phyloP scores from a whole-genome alignment of 2,797 vertebrate species.

The Prionace glauca region DNA sequence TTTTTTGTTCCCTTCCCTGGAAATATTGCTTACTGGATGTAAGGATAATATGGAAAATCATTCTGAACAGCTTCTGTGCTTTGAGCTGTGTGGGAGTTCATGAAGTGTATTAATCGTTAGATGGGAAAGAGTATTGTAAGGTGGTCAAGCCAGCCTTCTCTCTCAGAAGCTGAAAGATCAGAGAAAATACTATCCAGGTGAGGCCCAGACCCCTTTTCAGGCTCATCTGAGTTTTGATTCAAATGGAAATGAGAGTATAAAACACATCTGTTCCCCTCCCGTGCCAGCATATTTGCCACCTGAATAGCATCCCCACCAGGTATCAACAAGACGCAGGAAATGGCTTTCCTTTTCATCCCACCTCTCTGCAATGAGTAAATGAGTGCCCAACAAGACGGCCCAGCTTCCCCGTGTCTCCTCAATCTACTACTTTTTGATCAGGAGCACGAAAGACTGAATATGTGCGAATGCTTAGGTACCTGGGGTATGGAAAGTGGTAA shows the following conservation, averaged over 20 bases:
- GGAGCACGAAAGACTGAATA: slow-evolving; percentile 86
- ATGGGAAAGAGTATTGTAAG: slow-evolving; percentile 68
- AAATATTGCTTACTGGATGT: slow-evolving; percentile 72
- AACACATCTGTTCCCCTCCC: slow-evolving; percentile 94
- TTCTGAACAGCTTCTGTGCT: slow-evolving; percentile 79
- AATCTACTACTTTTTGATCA: slow-evolving; percentile 70
- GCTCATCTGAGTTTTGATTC: slow-evolving; percentile 86
- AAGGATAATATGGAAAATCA: slow-evolving; percentile 72
- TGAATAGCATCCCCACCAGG: slow-evolving; percentile 97
- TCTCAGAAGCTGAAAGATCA: slow-evolving; percentile 96
- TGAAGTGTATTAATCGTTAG: slow-evolving; percentile 82
- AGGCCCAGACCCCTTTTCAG: slow-evolving; percentile 76
- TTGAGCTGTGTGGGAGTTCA: slow-evolving; percentile 73
- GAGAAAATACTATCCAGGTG: slow-evolving; percentile 89
- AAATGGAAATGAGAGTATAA: slow-evolving; percentile 98
- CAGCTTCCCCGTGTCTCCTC: slow-evolving; percentile 50
- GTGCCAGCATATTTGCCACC: slow-evolving; percentile 87
- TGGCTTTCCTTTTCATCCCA: slow-evolving; percentile 74
- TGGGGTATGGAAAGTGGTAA: slow-evolving; percentile 95
- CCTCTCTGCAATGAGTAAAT: slow-evolving; percentile 82
- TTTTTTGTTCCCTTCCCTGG: slow-evolving; percentile 50
- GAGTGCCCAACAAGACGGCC: slow-evolving; percentile 67
- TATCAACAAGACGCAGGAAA: slow-evolving; percentile 96
- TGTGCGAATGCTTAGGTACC: slow-evolving; percentile 92
- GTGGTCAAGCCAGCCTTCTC: slow-evolving; percentile 73